Base-by-base conservation (phyloP, 2,888 invertebrate genomes). In the Microchrysa polita region DNA sequence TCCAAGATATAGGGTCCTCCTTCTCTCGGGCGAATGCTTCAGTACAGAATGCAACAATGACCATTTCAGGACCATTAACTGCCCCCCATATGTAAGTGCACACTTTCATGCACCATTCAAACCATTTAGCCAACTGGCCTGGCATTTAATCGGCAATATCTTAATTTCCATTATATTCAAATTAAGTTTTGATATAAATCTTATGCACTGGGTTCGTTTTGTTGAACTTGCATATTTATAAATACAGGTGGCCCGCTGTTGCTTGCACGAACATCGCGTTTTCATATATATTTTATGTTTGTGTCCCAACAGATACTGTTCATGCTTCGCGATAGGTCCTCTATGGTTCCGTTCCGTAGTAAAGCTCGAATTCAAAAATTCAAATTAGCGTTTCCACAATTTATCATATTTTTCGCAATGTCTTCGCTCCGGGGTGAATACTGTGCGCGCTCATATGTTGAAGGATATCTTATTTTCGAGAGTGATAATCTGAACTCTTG, bases 101-200 rank as follows among this genome's bases (percentile, higher is more conserved):
- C 20, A 23, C 48, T 65, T n/a, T 65, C 18, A 16, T 52, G 23
- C 14, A 20, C 65, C n/a, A n/a, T n/a, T n/a, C n/a, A 1, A 65
- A 44, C 22, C 67, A 67, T 67, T 67, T 27, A 52, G 53, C 42
- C 23, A 53, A 52, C 48, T 48, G 14, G 20, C 22, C 27, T 53
- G 67, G 67, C 67, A 48, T 67, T 67, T 67, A 52, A 67, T 67
- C 67, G 52, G 52, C 67, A 67, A 67, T 67, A 67, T 67, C 67
- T 67, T 67, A 67, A 67, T 67, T 67, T 67, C 53, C 67, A 67
- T 67, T 67, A 67, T 67, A 67, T 67, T 67, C 67, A 67, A 67
- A 67, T 67, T 67, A 44, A 67, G 27, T 53, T 53, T 9, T n/a
- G 67, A 67, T 67, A 67, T 23, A 27, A 22, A 67, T 67, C 67